These are phyloP conservation scores for Pristionchus pacificus DNA, from an alignment of 1,140 invertebrate species.

Conservation along the genomic window DNA sequence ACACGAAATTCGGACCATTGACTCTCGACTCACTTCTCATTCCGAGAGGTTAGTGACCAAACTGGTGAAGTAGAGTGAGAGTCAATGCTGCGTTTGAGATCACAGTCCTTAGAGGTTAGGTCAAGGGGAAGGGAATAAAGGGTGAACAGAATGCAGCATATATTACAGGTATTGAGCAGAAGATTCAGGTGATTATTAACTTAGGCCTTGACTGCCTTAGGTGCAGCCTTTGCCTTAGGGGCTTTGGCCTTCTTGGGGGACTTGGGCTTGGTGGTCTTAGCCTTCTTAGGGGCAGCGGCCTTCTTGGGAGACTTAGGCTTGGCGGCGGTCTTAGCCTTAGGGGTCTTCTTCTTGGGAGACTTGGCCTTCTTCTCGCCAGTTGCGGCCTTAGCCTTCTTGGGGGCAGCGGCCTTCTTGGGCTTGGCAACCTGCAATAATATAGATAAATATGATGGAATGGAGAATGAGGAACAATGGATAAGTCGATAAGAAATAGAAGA, in stretches of 20 bases:
- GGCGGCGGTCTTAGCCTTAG: conserved; percentile 8
- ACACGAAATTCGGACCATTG: background rate
- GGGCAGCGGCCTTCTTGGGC: conserved; percentile 12
- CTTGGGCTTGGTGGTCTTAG: conserved; percentile 26
- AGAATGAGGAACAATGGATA: too few species aligned
- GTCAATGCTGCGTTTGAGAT: background rate
- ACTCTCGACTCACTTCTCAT: background rate
- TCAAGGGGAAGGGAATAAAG: background rate
- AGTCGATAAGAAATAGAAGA: too few species aligned
- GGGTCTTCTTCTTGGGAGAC: conserved; percentile 21
- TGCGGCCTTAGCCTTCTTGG: conserved; percentile 39
- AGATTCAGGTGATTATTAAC: background rate
- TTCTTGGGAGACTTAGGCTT: conserved; percentile 35
- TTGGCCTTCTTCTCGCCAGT: conserved; percentile 32
- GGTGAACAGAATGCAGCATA: background rate
- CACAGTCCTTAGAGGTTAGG: background rate
- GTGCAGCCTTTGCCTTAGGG: conserved; percentile 19
- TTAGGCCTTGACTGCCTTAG: conserved; percentile 23
- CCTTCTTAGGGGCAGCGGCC: conserved; percentile 25
- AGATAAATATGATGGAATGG: too few species aligned
- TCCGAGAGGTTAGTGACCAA: background rate
- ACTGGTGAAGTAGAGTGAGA: background rate
- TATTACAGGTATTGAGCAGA: background rate
- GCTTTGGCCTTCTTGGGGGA: conserved; percentile 34
- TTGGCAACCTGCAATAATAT: too few species aligned